Evolutionary conservation across 1,140 invertebrate species (phyloP), one percentile per base, ranked within the genome.

Genomic region (Colletes latitarsis): DNA sequence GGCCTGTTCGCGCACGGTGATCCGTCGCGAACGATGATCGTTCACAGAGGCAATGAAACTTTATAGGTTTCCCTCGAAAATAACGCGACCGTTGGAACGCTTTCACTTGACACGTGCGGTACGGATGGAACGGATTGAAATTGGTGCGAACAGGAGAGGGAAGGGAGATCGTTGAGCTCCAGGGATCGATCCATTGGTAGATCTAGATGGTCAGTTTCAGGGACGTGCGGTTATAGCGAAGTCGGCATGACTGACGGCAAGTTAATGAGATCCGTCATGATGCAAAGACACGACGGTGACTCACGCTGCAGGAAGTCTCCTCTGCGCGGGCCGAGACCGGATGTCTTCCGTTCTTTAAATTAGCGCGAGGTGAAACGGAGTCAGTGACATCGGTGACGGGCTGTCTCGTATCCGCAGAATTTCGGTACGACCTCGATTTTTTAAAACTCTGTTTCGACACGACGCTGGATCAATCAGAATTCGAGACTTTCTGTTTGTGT

Each of bases 341-440:
- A 70, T 76, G 73, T 74, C 83, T 77, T 70, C 77, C 76, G 71
- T 68, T 66, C 75, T 74, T 70, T 74, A 73, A 77, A 82, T 74
- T 46, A 55, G 78, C 72, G 68, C 72, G 78, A 80, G 81, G 85
- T 84, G 87, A 89, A 90, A 86, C 83, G 83, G 72, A 84, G 77
- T 79, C 77, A 79, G 49, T 79, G 70, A 79, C 77, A 79, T 53
- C 39, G n/a, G 4, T 49, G 14, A 6, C 12, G 6, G 19, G 30
- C 30, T 17, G 8, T 4, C 17, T 55, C 43, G 8, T 53, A 30
- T 17, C 6, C 41, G 1, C 2, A 6, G 10, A 39, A 62, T 19
- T 39, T 39, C n/a, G 19, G n/a, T 14, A 12, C 4, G 4, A 53
- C 52, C 6, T 9, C 52, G 43, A 43, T 43, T 43, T 9, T 43